Evolutionary conservation across 2,113 vertebrate genomes (phyloP), one percentile per base, ranked within the genome.

Genomic region (Charadrius vociferus): DNA sequence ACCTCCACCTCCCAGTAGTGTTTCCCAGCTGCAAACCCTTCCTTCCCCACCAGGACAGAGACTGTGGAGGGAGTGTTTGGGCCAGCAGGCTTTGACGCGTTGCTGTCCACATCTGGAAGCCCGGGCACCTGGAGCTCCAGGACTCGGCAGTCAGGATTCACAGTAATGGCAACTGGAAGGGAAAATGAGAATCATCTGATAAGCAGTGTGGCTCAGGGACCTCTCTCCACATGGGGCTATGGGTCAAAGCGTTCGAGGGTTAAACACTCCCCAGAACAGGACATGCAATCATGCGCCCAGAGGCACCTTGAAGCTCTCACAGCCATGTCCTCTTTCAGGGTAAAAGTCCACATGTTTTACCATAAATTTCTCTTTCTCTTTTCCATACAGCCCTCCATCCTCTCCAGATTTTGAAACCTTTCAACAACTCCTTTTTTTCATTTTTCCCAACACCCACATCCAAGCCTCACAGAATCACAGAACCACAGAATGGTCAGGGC

Each of bases 161-260:
- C 21, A 4, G 32, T 29, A 3, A 85, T 5, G 22, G 58, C 18
- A 50, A 65, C 88, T 85, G 65, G 50, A 79, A 12, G 39, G 26
- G 66, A 34, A 79, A 63, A 43, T 0, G 13, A 23, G 41, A 73
- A 77, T 13, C 18, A 29, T 3, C 14, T 1, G 2, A 7, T 41
- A 30, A 71, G 22, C 19, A 16, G 41, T 23, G 17, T 6, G 14
- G 11, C 50, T 49, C 7, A 4, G 49, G 30, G 26, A 50, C 50
- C 43, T 43, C 12, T 36, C 3, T 75, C 37, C 4, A 1, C 26
- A 8, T 1, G 1, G 20, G 6, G 3, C 26, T 10, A 5, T 4
- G 30, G 11, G 17, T 14, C 24, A 50, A 36, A 36, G 19, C 1
- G 1, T n/a, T 63, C 4, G 2, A 37, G 34, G 3, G 27, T 29